These are phyloP conservation scores for Cisticola juncidis DNA, from an alignment of 2,113 vertebrate genomes.

Conservation along the genomic window DNA sequence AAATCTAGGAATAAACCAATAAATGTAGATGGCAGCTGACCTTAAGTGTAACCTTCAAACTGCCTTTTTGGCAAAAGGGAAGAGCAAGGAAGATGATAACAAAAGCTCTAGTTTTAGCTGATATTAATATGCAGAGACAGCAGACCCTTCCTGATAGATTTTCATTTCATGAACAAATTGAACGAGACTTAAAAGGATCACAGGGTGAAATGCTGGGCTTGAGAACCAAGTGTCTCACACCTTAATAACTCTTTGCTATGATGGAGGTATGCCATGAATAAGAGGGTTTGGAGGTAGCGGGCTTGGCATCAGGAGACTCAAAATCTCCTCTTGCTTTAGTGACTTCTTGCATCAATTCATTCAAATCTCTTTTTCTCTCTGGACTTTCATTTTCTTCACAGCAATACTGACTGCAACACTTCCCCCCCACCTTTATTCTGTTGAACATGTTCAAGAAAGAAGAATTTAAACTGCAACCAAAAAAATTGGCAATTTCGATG, in stretches of 20 bases:
- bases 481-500: neutral
- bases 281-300: neutral
- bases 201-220: neutral
- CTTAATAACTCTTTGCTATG: neutral
- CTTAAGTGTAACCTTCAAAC: conserved; percentile 53
- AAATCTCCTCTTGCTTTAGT: neutral
- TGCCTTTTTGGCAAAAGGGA: conserved; percentile 19
- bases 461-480: neutral
- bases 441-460: neutral
- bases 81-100: conserved; percentile 19
- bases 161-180: conserved; percentile 38
- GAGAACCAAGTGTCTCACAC: neutral
- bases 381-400: neutral
- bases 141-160: conserved; percentile 29
- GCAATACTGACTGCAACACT: neutral
- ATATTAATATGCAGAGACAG: conserved; percentile 49
- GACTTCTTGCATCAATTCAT: neutral
- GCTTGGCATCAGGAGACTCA: neutral
- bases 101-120: conserved; percentile 10
- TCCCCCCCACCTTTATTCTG: neutral
- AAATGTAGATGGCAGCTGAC: neutral
- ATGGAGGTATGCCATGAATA: neutral
- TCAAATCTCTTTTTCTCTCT: neutral
- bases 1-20: conserved; percentile 39
- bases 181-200: conserved; percentile 14